Percentiles rank a stretch among this genome's conserved stretches.
phyloP scores from a whole-genome alignment of 2,888 invertebrate species.

The Bimastos eiseni region DNA sequence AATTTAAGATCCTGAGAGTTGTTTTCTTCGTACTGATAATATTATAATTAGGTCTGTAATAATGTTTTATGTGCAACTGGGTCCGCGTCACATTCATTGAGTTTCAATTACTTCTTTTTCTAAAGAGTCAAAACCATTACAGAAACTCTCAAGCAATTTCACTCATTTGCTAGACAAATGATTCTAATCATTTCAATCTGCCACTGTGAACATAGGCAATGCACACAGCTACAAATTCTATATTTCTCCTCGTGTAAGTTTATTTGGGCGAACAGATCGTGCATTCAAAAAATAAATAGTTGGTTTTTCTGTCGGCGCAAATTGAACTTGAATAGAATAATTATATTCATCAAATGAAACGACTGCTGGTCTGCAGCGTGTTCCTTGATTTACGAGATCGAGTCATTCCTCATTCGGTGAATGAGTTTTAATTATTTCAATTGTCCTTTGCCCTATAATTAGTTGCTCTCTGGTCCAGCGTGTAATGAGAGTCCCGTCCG shows the following conservation, averaged over 20 bases:
- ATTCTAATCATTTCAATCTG: background rate
- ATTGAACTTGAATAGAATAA: conserved; percentile 13
- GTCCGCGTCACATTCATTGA: background rate
- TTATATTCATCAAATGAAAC: background rate
- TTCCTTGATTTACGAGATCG: conserved; percentile 1
- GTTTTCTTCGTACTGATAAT: too few species aligned
- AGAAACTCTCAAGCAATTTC: background rate
- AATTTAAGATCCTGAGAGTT: too few species aligned
- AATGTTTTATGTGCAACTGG: background rate
- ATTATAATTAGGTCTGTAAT: background rate
- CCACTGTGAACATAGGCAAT: background rate
- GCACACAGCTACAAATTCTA: background rate
- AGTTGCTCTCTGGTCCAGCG: background rate
- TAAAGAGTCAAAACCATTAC: background rate
- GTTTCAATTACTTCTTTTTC: background rate
- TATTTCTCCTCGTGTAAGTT: background rate
- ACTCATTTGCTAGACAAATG: background rate
- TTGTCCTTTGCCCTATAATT: background rate
- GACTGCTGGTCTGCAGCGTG: background rate
- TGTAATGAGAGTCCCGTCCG: background rate
- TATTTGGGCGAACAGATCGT: background rate
- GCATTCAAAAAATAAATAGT: background rate
- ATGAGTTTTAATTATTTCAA: conserved; percentile 13
- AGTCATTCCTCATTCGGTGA: conserved; percentile 2
- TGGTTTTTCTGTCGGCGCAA: background rate